Base-by-base conservation (phyloP, 2,797 vertebrate genomes). In the Alauda arvensis region DNA sequence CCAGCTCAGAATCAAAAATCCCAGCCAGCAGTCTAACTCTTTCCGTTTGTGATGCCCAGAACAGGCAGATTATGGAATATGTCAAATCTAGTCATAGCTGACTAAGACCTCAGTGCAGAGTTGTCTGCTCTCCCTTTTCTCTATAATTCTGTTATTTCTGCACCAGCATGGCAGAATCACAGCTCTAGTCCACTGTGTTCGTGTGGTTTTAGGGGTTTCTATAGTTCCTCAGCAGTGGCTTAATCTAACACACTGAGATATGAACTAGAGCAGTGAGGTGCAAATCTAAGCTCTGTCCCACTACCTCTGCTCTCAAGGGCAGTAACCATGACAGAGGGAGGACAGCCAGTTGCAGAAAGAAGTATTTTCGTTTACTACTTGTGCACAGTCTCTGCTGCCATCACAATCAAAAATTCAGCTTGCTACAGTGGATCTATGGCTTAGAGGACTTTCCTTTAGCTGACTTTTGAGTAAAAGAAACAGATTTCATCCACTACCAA, bases 1-100 rank as follows among this genome's bases (percentile, higher is more conserved):
- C 14, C 52, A 56, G 26, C 60, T 92, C 70, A 81, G n/a, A 51
- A 14, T 0, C 3, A 3, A 53, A 83, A 85, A 91, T 48, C 60
- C n/a, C 80, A 87, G 85, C 53, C 89, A 91, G 42, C 25, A 83
- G 25, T 40, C 83, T 83, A 71, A 91, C 24, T 91, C 70, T 86
- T 94, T 94, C 93, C 87, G 78, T 19, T 67, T 6, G 1, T 37
- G 25, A 63, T 78, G 57, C 46, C 87, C 85, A 89, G 75, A 91
- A 75, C 29, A 72, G 29, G 5, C 15, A 83, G 56, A 66, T 85
- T 90, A 77, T 91, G 83, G 63, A 85, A 78, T 39, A 56, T 26
- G 52, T 89, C 85, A 79, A 91, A 83, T 46, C 45, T 16, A 68
- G 29, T 63, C 74, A 31, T 43, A 66, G 25, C 63, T 86, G 83